Conservation (phyloP, 2,888 invertebrate species). For the Allygus modestus region DNA sequence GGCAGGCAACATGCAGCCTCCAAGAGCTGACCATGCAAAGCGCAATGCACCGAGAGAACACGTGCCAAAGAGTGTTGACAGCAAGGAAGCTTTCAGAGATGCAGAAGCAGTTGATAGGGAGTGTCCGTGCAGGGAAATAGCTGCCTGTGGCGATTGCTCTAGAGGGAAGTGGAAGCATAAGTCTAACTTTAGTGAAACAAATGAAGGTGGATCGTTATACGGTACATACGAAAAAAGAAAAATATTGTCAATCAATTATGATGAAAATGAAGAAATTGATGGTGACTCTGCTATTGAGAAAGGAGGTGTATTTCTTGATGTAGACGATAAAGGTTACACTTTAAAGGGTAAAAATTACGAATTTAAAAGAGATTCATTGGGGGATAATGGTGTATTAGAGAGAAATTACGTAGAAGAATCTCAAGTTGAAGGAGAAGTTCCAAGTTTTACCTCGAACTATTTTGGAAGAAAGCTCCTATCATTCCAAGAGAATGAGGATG, state of each 20-base stretch:
- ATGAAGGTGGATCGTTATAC: not conserved
- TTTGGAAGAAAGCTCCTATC: constrained; percentile 27
- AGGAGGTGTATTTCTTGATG: too few species aligned
- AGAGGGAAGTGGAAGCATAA: constrained; percentile 5
- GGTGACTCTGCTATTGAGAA: too few species aligned
- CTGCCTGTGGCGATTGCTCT: constrained; percentile 13
- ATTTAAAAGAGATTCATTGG: not conserved
- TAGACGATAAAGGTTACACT: not conserved
- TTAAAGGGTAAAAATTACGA: not conserved
- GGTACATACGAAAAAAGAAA: constrained; percentile 9
- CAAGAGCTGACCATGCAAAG: not conserved
- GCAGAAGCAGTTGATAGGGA: not conserved
- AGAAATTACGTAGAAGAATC: not conserved
- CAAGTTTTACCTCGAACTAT: constrained; percentile 8
- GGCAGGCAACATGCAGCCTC: constrained; percentile 3
- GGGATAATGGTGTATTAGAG: not conserved
- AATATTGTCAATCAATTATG: not conserved
- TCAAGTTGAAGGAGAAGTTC: constrained; percentile 4
- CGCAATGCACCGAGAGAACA: not conserved
- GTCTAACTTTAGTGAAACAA: not conserved
- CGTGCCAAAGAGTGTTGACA: constrained; percentile 1
- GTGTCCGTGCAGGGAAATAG: constrained; percentile 1
- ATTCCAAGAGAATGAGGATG: not conserved
- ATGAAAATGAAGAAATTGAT: not conserved
- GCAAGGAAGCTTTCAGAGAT: constrained; percentile 4